These are phyloP conservation scores for Lindbergichthys nudifrons DNA, from an alignment of 2,797 vertebrate genomes.

Conservation along the genomic window DNA sequence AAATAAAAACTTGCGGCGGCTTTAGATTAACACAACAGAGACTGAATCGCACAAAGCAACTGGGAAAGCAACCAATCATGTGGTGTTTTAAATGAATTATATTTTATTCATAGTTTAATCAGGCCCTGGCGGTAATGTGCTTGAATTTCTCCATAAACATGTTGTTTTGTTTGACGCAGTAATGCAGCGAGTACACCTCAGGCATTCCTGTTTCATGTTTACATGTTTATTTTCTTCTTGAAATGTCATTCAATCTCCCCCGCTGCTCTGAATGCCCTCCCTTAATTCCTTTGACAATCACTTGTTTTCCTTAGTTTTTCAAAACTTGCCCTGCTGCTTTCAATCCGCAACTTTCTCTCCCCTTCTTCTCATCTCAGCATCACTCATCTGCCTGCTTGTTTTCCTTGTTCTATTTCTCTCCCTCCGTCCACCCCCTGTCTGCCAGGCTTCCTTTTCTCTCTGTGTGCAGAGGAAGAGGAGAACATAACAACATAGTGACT, in stretches of 20 bases:
- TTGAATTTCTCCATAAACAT: slow-evolving; percentile 61
- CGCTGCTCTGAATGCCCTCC: slow-evolving; percentile 42
- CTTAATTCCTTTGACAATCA: slow-evolving; percentile 62
- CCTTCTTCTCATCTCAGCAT: slow-evolving; percentile 50
- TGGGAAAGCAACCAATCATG: slow-evolving; percentile 44
- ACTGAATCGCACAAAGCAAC: slow-evolving; percentile 16
- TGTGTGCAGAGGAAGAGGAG: slow-evolving; percentile 46
- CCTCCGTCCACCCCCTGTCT: slow-evolving; percentile 45
- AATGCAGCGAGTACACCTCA: slow-evolving; percentile 46
- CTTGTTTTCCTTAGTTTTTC: slow-evolving; percentile 60
- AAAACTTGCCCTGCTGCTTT: slow-evolving; percentile 56
- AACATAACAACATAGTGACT: slow-evolving; percentile 60
- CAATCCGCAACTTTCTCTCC: slow-evolving; percentile 34
- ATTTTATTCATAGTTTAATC: slow-evolving; percentile 65
- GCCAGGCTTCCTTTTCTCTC: slow-evolving; percentile 53
- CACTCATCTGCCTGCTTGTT: slow-evolving; percentile 54
- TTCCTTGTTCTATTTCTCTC: slow-evolving; percentile 47
- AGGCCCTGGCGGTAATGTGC: slow-evolving; percentile 37
- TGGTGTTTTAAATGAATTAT: slow-evolving; percentile 53
- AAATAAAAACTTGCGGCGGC: slow-evolving; percentile 4
- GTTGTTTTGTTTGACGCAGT: slow-evolving; percentile 62
- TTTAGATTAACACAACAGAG: slow-evolving; percentile 26
- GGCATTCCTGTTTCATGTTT: slow-evolving; percentile 54
- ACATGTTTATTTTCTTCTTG: slow-evolving; percentile 46
- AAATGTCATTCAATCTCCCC: slow-evolving; percentile 56